These are phyloP conservation scores for Drosophila cardini DNA, from an alignment of 1,140 invertebrate genomes.

Conservation along the genomic window DNA sequence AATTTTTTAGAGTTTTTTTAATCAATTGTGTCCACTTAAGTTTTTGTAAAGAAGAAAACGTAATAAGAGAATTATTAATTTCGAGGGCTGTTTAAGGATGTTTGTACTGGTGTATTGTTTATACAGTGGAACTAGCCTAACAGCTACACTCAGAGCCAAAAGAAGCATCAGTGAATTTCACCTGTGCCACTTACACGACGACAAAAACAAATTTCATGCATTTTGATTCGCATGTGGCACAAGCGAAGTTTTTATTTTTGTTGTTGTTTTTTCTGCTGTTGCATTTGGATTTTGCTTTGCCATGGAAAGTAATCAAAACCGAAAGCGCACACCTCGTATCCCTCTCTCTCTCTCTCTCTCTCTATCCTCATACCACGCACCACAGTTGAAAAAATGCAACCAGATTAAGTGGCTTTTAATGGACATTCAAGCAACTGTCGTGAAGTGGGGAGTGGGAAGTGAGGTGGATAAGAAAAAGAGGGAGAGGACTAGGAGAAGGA, in stretches of 20 bases:
- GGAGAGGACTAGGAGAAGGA: not conserved
- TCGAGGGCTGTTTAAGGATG: not conserved
- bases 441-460: too few relatives aligned
- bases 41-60: not conserved
- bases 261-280: conserved; percentile 10
- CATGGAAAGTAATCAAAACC: conserved; percentile 71
- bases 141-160: conserved; percentile 19
- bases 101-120: not conserved
- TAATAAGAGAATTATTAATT: not conserved
- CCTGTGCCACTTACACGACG: conserved; percentile 44
- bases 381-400: conserved; percentile 33
- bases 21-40: too few relatives aligned
- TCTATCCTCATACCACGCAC: not conserved
- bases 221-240: conserved; percentile 37
- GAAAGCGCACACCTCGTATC: conserved; percentile 11
- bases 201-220: conserved; percentile 60
- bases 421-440: conserved; percentile 14
- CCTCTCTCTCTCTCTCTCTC: too few relatives aligned
- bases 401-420: conserved; percentile 64
- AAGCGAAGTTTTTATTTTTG: conserved; percentile 16
- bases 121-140: conserved; percentile 17
- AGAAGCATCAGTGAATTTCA: conserved; percentile 6
- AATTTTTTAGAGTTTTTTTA: too few relatives aligned
- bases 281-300: conserved; percentile 40
- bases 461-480: too few relatives aligned